phyloP scores from a whole-genome alignment of 2,888 invertebrate genomes.

The Rhagonycha fulva region DNA sequence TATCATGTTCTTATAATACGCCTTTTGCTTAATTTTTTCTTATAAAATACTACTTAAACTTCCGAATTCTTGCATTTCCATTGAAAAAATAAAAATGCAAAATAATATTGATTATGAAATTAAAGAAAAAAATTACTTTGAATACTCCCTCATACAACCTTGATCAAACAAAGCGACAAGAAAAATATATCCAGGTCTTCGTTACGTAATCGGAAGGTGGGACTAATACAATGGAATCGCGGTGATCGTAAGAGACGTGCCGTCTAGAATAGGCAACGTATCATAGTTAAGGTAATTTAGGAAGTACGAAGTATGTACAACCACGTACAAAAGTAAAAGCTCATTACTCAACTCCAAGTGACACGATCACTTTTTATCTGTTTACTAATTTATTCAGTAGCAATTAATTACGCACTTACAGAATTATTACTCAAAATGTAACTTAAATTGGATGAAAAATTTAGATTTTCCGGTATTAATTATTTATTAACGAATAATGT shows the following conservation, averaged over 20 bases:
- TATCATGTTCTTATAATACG: too few species aligned
- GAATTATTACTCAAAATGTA: neutral
- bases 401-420: neutral
- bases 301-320: neutral
- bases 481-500: neutral
- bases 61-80: too few species aligned
- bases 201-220: neutral
- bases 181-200: neutral
- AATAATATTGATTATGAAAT: neutral
- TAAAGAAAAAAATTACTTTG: neutral
- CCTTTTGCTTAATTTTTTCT: too few species aligned
- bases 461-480: too few species aligned
- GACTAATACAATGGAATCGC: conserved; percentile 1
- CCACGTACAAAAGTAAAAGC: neutral
- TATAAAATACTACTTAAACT: too few species aligned
- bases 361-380: neutral
- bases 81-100: neutral
- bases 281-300: neutral
- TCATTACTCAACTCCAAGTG: neutral
- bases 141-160: neutral
- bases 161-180: neutral
- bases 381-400: neutral
- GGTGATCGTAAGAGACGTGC: neutral
- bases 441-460: neutral
- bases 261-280: neutral